Base-by-base conservation (phyloP, 2,113 vertebrate species). In the Galemys pyrenaicus region DNA sequence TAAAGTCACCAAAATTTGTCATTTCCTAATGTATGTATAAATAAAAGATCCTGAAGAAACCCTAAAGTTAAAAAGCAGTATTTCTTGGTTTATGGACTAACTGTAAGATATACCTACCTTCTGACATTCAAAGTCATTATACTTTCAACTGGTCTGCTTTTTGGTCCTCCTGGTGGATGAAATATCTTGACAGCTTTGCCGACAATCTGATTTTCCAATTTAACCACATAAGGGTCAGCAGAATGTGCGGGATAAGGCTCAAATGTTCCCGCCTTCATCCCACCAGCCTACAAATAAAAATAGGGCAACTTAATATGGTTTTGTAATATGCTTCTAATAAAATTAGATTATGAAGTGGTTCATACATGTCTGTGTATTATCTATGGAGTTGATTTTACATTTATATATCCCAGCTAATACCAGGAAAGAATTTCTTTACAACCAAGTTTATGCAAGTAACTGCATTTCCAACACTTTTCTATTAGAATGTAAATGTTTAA, bases 251-350 rank as follows among this genome's bases (percentile, higher is more conserved):
- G 99, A 67, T 98, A 99, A 64, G 95, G 56, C 28, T 98, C 97
- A 96, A 99, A 99, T 0, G 98, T 99, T n/a, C 99, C 99, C 54
- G 98, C 98, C 96, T 99, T 99, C 98, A 99, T 99, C 58, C 98
- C 98, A 86, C 98, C 98, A 88, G 95, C 26, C 99, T 99, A 87
- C 32, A 87, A 92, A 67, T 37, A 65, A 94, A 95, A 41, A 81
- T 32, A 24, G 92, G 35, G 89, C 17, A 49, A 24, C 49, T 81
- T 58, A 70, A 46, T 54, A 19, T 68, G 26, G 64, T 74, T 85
- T 67, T 78, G 12, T 75, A 56, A 94, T 92, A 71, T 19, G 32
- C 19, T 39, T 60, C 67, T 46, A 71, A 75, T 12, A 77, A 91
- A 79, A 85, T 79, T 70, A 60, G 5, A n/a, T 49, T 35, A n/a